Conservation (phyloP, 1,140 invertebrate species). For the Argopecten irradians region DNA sequence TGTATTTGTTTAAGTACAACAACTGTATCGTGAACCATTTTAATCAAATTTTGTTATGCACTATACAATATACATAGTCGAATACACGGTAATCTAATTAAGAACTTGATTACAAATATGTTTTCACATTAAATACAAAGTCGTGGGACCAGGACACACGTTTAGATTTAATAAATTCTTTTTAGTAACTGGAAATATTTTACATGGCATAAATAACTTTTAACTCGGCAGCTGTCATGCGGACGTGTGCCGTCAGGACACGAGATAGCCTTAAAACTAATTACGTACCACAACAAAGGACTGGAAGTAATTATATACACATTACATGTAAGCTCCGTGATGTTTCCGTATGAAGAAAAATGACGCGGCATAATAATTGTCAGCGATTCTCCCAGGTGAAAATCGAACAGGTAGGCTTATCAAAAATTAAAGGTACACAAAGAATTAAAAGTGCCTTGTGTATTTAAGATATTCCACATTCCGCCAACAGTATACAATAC, state of each 20-base stretch:
- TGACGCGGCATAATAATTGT: not conserved
- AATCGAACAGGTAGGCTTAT: slow-evolving; percentile 21
- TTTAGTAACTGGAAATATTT: not conserved
- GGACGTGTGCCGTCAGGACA: not conserved
- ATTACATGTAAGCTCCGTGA: not conserved
- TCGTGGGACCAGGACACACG: too few relatives aligned
- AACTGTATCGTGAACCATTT: too few relatives aligned
- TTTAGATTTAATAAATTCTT: not conserved
- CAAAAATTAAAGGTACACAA: not conserved
- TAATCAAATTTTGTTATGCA: too few relatives aligned
- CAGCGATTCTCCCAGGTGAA: not conserved
- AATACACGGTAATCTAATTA: too few relatives aligned
- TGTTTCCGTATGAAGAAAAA: not conserved
- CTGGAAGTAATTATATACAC: not conserved
- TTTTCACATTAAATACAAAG: too few relatives aligned
- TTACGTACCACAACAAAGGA: not conserved
- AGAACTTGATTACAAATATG: too few relatives aligned
- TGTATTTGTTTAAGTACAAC: too few relatives aligned
- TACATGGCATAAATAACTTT: not conserved
- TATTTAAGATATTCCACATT: not conserved
- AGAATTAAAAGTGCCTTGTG: slow-evolving; percentile 14
- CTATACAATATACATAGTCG: too few relatives aligned
- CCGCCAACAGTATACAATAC: not conserved
- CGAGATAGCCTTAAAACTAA: not conserved
- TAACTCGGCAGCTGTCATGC: not conserved